Percentiles rank a stretch among this genome's conserved stretches.
These are phyloP conservation scores for Mesorhabditis sp. DNA, from an alignment of 2,888 invertebrate species.

Conservation along the genomic window DNA sequence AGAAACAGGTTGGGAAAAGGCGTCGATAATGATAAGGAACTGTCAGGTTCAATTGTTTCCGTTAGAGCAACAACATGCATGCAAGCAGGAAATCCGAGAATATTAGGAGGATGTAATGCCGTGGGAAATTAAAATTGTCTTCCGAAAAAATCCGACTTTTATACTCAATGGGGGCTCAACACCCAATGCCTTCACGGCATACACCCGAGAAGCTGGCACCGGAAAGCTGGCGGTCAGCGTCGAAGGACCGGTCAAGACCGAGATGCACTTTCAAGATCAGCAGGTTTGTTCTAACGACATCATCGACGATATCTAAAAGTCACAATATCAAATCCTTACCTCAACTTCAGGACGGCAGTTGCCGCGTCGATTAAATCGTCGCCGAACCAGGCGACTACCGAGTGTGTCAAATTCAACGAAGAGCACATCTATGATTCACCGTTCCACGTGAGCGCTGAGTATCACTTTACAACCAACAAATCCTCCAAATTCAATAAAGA, in stretches of 20 bases:
- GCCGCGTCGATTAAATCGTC: slow-evolving; percentile 88
- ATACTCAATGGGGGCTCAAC: slow-evolving; percentile 74
- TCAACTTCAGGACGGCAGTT: slow-evolving; percentile 83
- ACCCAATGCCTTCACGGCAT: slow-evolving; percentile 76
- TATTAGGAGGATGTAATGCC: too few relatives aligned
- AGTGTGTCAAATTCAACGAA: slow-evolving; percentile 90
- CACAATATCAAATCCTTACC: not conserved
- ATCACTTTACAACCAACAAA: too few relatives aligned
- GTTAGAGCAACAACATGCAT: too few relatives aligned
- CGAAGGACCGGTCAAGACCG: slow-evolving; percentile 89
- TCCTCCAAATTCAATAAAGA: too few relatives aligned
- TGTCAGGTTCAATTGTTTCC: too few relatives aligned
- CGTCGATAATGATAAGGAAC: too few relatives aligned
- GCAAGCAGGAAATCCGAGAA: too few relatives aligned
- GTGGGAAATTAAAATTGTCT: too few relatives aligned
- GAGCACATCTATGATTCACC: slow-evolving; percentile 98
- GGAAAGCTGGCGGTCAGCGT: slow-evolving; percentile 92
- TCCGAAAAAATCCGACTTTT: too few relatives aligned
- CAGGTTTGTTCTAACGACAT: slow-evolving; percentile 16
- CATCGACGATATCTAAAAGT: not conserved
- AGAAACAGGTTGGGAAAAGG: too few relatives aligned
- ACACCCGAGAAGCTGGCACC: slow-evolving; percentile 95
- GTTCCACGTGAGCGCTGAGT: slow-evolving; percentile 72
- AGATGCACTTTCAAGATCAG: slow-evolving; percentile 87
- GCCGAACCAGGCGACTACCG: slow-evolving; percentile 78